Conservation (phyloP, 2,888 invertebrate genomes). For the Cryptus viduatorius region DNA sequence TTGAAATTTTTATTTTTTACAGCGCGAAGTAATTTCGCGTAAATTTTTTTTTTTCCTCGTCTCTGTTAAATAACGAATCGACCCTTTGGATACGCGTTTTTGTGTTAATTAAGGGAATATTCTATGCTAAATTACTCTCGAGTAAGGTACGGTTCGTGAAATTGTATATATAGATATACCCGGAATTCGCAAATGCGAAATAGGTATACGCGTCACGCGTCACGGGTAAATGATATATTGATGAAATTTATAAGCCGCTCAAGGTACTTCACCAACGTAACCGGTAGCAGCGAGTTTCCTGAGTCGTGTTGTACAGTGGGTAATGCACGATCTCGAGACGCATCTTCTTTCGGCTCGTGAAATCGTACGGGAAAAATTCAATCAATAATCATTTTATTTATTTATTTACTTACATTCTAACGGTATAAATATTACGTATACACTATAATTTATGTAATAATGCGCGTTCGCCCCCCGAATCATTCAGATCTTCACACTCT, state of each 20-base stretch:
- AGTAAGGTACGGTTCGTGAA: conserved; percentile 46
- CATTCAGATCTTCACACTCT: conserved; percentile 28
- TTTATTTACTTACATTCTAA: conserved; percentile 60
- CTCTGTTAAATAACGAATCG: not conserved
- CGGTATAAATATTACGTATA: conserved; percentile 54
- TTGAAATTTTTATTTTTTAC: not conserved
- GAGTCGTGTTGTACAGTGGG: conserved; percentile 18
- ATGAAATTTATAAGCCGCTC: conserved; percentile 56
- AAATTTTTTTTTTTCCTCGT: not conserved
- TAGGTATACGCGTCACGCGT: conserved; percentile 31
- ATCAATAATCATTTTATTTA: conserved; percentile 36
- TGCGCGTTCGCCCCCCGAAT: conserved; percentile 30
- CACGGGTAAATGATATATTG: conserved; percentile 54
- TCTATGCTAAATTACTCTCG: conserved; percentile 48
- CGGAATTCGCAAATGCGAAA: conserved; percentile 46
- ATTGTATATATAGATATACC: conserved; percentile 32
- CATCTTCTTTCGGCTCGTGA: not conserved
- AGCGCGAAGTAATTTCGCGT: not conserved
- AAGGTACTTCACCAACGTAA: conserved; percentile 17
- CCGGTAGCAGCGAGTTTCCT: conserved; percentile 17
- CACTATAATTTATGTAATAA: conserved; percentile 49
- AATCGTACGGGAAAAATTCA: conserved; percentile 22
- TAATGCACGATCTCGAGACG: conserved; percentile 45
- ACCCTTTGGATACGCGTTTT: not conserved
- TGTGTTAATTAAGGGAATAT: conserved; percentile 19